Conservation (phyloP, 2,888 invertebrate species). For the Tetragonisca angustula region DNA sequence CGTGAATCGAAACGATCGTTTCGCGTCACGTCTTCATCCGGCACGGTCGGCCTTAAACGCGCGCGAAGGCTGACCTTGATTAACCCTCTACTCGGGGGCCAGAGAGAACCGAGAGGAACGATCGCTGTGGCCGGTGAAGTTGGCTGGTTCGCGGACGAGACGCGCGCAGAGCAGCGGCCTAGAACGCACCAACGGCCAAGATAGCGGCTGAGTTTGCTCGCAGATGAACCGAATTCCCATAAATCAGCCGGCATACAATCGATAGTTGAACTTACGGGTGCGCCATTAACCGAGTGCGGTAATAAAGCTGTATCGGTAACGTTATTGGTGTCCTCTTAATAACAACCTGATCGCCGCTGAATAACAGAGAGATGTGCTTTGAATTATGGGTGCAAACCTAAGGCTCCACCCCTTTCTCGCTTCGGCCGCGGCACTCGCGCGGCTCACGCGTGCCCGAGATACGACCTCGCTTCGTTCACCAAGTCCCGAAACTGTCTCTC, state of each 20-base stretch:
- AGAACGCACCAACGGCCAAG: background rate
- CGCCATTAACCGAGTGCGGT: conserved; percentile 75
- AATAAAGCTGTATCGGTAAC: conserved; percentile 81
- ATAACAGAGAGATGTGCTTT: conserved; percentile 75
- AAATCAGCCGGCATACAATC: conserved; percentile 77
- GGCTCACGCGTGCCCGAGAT: conserved; percentile 42
- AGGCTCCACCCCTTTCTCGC: conserved; percentile 68
- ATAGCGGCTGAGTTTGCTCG: conserved; percentile 41
- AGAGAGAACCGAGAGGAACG: conserved; percentile 54
- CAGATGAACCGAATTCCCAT: conserved; percentile 73
- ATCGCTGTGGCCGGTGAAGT: conserved; percentile 50
- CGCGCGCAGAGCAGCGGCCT: background rate
- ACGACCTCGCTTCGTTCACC: background rate
- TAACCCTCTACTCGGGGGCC: conserved; percentile 56
- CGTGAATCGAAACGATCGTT: conserved; percentile 61
- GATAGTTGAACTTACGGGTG: conserved; percentile 77
- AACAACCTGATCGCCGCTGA: conserved; percentile 75
- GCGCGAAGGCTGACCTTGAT: conserved; percentile 72
- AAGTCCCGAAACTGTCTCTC: conserved; percentile 31
- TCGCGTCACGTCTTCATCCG: conserved; percentile 66
- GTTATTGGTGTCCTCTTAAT: conserved; percentile 83
- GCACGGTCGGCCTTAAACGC: conserved; percentile 58
- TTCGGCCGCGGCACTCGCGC: conserved; percentile 6
- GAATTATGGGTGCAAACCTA: conserved; percentile 77
- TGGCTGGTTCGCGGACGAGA: conserved; percentile 2